phyloP scores from a whole-genome alignment of 2,113 vertebrate genomes.

The Antechinus flavipes region DNA sequence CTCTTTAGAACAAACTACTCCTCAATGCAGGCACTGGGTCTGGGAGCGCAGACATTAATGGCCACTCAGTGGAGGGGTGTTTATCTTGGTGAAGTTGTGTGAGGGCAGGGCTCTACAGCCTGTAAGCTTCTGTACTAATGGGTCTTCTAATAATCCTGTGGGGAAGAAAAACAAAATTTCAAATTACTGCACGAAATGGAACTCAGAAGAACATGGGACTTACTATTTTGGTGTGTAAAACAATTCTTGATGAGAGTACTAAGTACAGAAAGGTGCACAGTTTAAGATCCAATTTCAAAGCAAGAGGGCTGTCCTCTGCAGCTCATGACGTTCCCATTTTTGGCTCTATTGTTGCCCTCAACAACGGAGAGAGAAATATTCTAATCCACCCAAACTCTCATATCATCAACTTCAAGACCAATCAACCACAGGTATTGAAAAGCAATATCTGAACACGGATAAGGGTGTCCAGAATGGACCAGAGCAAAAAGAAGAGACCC shows the following conservation, averaged over 20 bases:
- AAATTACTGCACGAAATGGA: slow-evolving; percentile 31
- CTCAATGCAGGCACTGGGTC: slow-evolving; percentile 74
- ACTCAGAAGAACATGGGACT: neutral
- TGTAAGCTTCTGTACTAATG: slow-evolving; percentile 77
- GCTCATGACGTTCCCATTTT: slow-evolving; percentile 11
- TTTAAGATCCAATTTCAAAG: slow-evolving; percentile 10
- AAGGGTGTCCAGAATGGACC: neutral
- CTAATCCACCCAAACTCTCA: neutral
- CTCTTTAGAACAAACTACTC: slow-evolving; percentile 68
- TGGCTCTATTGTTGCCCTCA: neutral
- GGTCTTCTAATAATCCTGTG: slow-evolving; percentile 86
- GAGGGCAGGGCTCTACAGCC: slow-evolving; percentile 76
- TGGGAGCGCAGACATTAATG: slow-evolving; percentile 73
- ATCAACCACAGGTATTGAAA: neutral
- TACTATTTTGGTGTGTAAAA: neutral
- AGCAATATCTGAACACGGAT: neutral
- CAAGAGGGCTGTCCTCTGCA: neutral
- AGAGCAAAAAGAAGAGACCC: neutral
- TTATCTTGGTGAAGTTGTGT: slow-evolving; percentile 73
- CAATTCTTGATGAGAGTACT: neutral
- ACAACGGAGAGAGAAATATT: neutral
- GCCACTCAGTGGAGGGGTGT: slow-evolving; percentile 64
- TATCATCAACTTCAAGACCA: neutral
- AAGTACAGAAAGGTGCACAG: slow-evolving; percentile 13
- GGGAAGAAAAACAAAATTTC: slow-evolving; percentile 65